Conservation (phyloP, 2,888 invertebrate species). For the Harpagoxenus sublaevis region DNA sequence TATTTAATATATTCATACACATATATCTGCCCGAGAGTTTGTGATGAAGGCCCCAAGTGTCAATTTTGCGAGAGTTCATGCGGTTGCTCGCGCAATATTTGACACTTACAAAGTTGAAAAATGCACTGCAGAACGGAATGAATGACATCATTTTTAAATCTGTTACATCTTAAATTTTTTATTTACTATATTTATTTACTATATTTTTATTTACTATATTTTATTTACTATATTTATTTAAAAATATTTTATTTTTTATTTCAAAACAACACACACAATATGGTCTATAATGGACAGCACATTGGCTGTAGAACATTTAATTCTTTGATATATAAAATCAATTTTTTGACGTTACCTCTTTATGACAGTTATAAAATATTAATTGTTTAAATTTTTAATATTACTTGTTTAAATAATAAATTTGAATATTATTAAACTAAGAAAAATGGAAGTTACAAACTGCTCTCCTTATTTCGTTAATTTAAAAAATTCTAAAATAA, state of each 20-base stretch:
- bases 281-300: not conserved
- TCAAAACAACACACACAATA: not conserved
- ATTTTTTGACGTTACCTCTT: not conserved
- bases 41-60: slow-evolving; percentile 42
- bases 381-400: not conserved
- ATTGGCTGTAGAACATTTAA: not conserved
- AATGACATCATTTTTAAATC: not conserved
- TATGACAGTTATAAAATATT: not conserved
- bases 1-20: slow-evolving; percentile 59
- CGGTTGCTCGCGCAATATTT: slow-evolving; percentile 33
- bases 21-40: slow-evolving; percentile 36
- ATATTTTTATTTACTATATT: too few relatives aligned
- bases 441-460: not conserved
- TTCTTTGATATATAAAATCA: not conserved
- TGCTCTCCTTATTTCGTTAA: not conserved
- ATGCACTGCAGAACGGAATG: not conserved
- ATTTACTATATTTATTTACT: too few relatives aligned
- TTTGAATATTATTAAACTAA: not conserved
- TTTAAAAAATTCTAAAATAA: not conserved
- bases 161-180: not conserved
- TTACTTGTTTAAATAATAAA: not conserved
- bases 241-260: not conserved
- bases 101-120: slow-evolving; percentile 7
- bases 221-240: too few relatives aligned
- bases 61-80: slow-evolving; percentile 38